Base-by-base conservation (phyloP, 2,113 vertebrate species). In the Melanotaenia duboulayi region DNA sequence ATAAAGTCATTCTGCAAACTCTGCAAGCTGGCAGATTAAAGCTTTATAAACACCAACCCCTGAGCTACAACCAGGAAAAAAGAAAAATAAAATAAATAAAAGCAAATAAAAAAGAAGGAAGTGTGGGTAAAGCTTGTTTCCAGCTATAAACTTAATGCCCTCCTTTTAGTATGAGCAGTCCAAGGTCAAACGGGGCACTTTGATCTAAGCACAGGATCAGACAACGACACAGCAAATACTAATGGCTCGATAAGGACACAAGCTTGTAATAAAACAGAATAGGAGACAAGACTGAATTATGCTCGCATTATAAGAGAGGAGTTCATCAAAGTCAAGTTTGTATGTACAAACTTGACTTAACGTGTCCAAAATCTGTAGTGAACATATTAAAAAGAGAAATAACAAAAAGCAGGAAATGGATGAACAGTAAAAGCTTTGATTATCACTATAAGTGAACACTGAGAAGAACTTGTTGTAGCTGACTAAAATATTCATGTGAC, bases 231-330 rank as follows among this genome's bases (percentile, higher is more conserved):
- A 11, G 42, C 42, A 59, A 76, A 59, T 32, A 55, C 50, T 51
- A 40, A 32, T 0, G 12, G n/a, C 64, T 50, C 6, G 19, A 70
- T 69, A 57, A n/a, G 39, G 28, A 54, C 32, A 51, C 57, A 57
- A 52, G 20, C 42, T 61, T 51, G 71, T 54, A 74, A 74, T 71
- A 57, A 46, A 37, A 71, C 6, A 28, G 51, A 62, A 74, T 13
- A 23, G 22, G 22, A 67, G 58, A 74, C 76, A 62, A 39, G 25
- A 68, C 64, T 13, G 25, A 67, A 65, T 74, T 65, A 83, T 12
- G 54, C 0, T 13, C 48, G 2, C 22, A 52, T 14, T 56, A 8
- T 57, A 62, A 52, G 52, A 74, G 67, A 74, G 61, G 20, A 60
- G 2, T 71, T 81, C 20, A 70, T 76, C 24, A 69, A 65, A 76